phyloP scores from a whole-genome alignment of 1,140 invertebrate species.

The Heliconius eleuchia region DNA sequence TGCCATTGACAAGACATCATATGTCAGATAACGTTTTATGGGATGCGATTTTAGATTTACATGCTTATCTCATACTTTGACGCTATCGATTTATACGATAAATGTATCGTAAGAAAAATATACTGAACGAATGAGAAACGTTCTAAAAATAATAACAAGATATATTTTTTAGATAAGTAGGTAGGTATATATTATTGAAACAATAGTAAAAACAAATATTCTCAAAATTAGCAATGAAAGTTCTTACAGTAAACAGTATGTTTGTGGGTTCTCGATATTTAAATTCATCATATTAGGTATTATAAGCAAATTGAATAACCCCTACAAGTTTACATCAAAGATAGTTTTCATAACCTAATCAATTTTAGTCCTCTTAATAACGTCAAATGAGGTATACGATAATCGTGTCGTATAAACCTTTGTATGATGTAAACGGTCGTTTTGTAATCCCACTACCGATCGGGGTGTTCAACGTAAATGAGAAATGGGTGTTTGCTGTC shows the following conservation, averaged over 20 bases:
- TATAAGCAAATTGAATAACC: not conserved
- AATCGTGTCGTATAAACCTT: conserved; percentile 32
- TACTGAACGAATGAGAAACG: not conserved
- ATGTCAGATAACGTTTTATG: conserved; percentile 13
- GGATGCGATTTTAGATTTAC: not conserved
- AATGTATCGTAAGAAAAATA: not conserved
- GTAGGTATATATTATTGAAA: too few species aligned
- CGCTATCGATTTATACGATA: conserved; percentile 1
- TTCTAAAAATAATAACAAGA: not conserved
- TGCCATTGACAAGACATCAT: conserved; percentile 11
- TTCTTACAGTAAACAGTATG: too few species aligned
- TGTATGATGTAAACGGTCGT: conserved; percentile 20
- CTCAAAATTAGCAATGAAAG: not conserved
- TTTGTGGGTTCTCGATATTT: not conserved
- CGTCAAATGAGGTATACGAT: not conserved
- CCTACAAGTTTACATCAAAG: not conserved
- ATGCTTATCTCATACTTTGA: conserved; percentile 4
- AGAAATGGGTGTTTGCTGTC: conserved; percentile 44
- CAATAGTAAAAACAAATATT: not conserved
- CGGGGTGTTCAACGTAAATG: conserved; percentile 41
- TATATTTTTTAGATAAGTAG: not conserved
- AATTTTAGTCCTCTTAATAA: not conserved
- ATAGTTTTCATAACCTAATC: not conserved
- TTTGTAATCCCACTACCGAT: conserved; percentile 28
- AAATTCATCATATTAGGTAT: not conserved